These are phyloP conservation scores for Dioctria linearis DNA, from an alignment of 2,888 invertebrate genomes.

Conservation along the genomic window DNA sequence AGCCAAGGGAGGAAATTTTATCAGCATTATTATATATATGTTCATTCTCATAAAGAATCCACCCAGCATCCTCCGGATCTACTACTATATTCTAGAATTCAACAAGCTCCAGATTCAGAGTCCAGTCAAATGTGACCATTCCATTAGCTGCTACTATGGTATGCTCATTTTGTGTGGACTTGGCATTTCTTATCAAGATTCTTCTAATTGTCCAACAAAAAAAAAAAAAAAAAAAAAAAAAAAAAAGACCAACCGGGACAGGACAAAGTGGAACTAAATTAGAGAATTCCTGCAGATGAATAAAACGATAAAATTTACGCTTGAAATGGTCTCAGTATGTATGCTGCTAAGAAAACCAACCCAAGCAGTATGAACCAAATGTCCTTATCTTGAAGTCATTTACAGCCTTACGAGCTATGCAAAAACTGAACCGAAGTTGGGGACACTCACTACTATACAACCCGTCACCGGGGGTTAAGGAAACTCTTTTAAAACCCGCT, in stretches of 20 bases:
- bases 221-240: constrained; percentile 11
- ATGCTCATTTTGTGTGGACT: constrained; percentile 20
- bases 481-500: constrained; percentile 14
- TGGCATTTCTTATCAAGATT: constrained; percentile 19
- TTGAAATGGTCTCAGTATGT: background rate
- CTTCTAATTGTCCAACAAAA: constrained; percentile 6
- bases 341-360: background rate
- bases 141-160: background rate
- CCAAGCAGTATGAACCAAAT: background rate
- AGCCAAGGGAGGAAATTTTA: background rate
- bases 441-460: background rate
- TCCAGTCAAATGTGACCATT: background rate
- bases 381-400: constrained; percentile 33
- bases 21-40: background rate
- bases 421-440: background rate
- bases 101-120: background rate
- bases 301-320: constrained; percentile 23
- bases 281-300: constrained; percentile 33
- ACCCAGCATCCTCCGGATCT: background rate
- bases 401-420: constrained; percentile 38
- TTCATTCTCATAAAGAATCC: background rate
- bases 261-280: constrained; percentile 17
- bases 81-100: background rate
- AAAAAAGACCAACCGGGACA: background rate
- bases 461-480: background rate